Percentiles rank a stretch among this genome's conserved stretches.
Evolutionary conservation across 37 sponge, comb jelly and placozoan species (phyloP).

Genomic region (Agelas oroides): DNA sequence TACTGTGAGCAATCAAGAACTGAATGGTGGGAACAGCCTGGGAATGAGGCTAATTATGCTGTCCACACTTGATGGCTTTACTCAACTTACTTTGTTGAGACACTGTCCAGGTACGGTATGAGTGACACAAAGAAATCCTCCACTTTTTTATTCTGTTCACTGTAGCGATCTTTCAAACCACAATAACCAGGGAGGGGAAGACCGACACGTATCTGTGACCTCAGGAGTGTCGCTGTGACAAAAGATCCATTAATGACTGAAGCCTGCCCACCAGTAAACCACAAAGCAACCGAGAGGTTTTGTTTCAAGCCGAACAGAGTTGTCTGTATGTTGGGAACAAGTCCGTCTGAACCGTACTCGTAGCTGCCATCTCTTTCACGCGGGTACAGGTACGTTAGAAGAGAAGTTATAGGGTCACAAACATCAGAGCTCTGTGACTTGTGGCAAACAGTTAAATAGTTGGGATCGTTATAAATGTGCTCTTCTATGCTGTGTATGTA

Average conservation of each 20-base stretch:
- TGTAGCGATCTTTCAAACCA: neutral
- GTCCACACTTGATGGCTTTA: no score
- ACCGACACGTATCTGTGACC: conserved; percentile 63
- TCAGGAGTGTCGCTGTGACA: conserved; percentile 27
- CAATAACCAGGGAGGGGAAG: conserved; percentile 50
- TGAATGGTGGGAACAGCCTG: no score
- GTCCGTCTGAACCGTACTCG: conserved; percentile 7
- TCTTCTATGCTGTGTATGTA: conserved; percentile 64
- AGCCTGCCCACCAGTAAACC: conserved; percentile 60
- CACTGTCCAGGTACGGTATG: conserved; percentile 35
- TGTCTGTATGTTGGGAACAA: neutral
- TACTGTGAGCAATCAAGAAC: no score
- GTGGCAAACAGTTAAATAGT: conserved; percentile 52
- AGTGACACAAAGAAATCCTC: conserved; percentile 42
- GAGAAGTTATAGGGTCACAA: conserved; percentile 71
- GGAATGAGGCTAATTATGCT: no score
- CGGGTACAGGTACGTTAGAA: conserved; percentile 75
- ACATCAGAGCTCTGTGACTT: neutral
- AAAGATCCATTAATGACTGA: neutral
- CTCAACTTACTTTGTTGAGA: conserved; percentile 49
- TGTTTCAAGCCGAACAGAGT: neutral
- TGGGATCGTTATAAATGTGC: conserved; percentile 19
- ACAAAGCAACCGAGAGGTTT: neutral
- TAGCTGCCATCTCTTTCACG: neutral
- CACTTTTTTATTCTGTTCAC: conserved; percentile 44